These are phyloP conservation scores for Lasioglossum albipes DNA, from an alignment of 1,140 invertebrate genomes.

Conservation along the genomic window DNA sequence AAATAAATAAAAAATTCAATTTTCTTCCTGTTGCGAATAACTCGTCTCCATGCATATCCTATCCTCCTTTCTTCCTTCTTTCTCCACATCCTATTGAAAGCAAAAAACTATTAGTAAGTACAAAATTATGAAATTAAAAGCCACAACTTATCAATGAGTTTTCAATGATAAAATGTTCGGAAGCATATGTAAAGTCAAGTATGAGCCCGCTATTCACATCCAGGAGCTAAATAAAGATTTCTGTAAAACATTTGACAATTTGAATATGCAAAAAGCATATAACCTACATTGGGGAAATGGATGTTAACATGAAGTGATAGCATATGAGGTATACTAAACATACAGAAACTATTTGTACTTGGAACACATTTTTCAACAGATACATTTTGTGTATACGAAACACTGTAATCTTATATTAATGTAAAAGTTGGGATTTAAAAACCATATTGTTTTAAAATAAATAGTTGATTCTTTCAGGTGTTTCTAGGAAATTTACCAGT, in stretches of 20 bases:
- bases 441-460: conserved; percentile 38
- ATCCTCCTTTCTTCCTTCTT: conserved; percentile 74
- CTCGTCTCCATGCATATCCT: conserved; percentile 77
- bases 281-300: conserved; percentile 57
- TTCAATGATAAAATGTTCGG: conserved; percentile 60
- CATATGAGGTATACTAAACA: conserved; percentile 53
- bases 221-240: conserved; percentile 67
- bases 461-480: conserved; percentile 51
- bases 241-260: conserved; percentile 68
- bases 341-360: conserved; percentile 54
- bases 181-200: conserved; percentile 64
- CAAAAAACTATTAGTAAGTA: conserved; percentile 80
- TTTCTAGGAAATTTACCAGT: conserved; percentile 35
- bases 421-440: conserved; percentile 38
- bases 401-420: conserved; percentile 48
- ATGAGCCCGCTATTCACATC: conserved; percentile 64
- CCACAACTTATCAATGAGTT: conserved; percentile 57
- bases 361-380: conserved; percentile 49
- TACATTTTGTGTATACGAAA: conserved; percentile 41
- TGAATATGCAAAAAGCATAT: conserved; percentile 64
- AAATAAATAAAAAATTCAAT: conserved; percentile 68
- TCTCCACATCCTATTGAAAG: conserved; percentile 77
- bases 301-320: conserved; percentile 58
- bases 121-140: conserved; percentile 71
- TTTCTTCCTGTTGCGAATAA: conserved; percentile 74